phyloP scores from a whole-genome alignment of 1,140 invertebrate genomes.

The Zaprionus gabonicus region DNA sequence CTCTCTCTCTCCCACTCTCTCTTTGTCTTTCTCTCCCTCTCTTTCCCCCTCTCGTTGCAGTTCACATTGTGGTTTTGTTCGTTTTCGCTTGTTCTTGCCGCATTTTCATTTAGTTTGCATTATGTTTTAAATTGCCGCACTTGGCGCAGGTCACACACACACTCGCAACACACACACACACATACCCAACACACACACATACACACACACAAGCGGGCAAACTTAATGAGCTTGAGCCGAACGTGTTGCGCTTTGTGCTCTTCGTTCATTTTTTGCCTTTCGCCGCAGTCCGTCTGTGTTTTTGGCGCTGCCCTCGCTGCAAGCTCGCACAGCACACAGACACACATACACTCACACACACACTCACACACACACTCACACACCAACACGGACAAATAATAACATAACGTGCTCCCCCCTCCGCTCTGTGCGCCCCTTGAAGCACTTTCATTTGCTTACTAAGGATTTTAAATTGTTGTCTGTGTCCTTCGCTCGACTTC shows the following conservation, averaged over 20 bases:
- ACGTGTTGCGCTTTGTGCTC: constrained; percentile 60
- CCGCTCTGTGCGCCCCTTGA: not conserved
- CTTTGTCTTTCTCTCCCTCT: not conserved
- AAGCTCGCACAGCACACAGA: not conserved
- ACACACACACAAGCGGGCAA: constrained; percentile 36
- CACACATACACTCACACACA: not conserved
- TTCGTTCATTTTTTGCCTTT: not conserved
- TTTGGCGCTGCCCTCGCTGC: constrained; percentile 4
- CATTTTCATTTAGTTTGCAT: constrained; percentile 83
- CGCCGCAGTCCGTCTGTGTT: constrained; percentile 4
- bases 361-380: constrained; percentile 8
- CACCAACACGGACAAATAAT: not conserved
- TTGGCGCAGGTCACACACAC: constrained; percentile 53
- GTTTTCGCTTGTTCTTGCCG: constrained; percentile 44
- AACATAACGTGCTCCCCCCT: not conserved
- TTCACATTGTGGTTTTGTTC: not conserved
- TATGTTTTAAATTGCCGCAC: constrained; percentile 78
- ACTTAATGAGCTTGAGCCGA: constrained; percentile 70
- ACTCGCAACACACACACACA: not conserved
- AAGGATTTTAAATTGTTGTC: constrained; percentile 36
- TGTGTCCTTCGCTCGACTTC: constrained; percentile 23
- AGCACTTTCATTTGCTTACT: constrained; percentile 36
- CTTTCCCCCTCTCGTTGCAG: not conserved
- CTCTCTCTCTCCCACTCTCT: not conserved
- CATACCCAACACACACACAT: not conserved